Conservation (phyloP, 2,888 invertebrate species). For the Caenorhabditis doughertyi region DNA sequence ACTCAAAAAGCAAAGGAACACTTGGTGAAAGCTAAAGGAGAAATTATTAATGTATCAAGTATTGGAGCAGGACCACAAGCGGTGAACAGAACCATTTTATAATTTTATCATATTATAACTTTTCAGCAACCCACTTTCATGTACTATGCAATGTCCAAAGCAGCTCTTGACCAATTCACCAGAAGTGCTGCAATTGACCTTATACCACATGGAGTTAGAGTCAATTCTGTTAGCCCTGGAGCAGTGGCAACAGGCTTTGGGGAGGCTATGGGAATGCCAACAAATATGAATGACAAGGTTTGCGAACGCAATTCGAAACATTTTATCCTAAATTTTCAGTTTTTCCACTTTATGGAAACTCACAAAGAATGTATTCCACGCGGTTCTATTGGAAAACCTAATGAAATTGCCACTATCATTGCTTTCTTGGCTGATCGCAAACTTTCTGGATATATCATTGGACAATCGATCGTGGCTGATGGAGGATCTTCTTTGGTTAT, state of each 20-base stretch:
- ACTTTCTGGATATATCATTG: conserved; percentile 38
- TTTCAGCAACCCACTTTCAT: conserved; percentile 11
- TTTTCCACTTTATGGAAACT: background rate
- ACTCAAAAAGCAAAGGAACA: conserved; percentile 44
- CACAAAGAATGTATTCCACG: conserved; percentile 24
- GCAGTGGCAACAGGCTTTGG: conserved; percentile 32
- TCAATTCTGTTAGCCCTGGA: conserved; percentile 53
- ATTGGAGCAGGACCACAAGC: conserved; percentile 41
- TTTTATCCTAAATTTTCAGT: background rate
- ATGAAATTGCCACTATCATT: conserved; percentile 22
- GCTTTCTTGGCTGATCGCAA: conserved; percentile 50
- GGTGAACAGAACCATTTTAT: background rate
- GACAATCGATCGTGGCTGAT: conserved; percentile 49
- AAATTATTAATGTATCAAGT: conserved; percentile 56
- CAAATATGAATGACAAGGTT: conserved; percentile 10
- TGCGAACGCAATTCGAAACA: background rate
- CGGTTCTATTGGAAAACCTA: background rate
- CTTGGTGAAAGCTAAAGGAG: conserved; percentile 47
- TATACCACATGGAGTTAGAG: conserved; percentile 48
- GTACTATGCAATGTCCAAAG: conserved; percentile 58
- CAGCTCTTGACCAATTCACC: conserved; percentile 53
- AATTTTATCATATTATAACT: background rate
- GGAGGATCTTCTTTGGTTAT: conserved; percentile 44
- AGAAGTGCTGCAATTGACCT: conserved; percentile 42
- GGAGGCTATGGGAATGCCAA: conserved; percentile 44